Base-by-base conservation (phyloP, 2,888 invertebrate genomes). In the Euproctis similis region DNA sequence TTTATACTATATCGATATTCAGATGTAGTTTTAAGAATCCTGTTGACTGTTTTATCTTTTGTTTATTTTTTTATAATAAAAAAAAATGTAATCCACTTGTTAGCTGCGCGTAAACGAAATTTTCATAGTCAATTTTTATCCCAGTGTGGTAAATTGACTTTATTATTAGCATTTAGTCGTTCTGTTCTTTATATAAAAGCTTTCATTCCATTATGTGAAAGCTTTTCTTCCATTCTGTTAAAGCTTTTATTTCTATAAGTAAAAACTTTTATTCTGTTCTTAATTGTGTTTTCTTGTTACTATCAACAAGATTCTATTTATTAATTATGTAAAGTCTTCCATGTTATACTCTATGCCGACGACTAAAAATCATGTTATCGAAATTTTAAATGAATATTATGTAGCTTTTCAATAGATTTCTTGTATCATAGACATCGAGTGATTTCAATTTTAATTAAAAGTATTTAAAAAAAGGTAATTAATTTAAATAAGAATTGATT, bases 1-100 rank as follows among this genome's bases (percentile, higher is more conserved):
- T 70, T 69, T 82, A 75, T 76, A 78, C 67, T 67, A 62, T 77
- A 74, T n/a, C n/a, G n/a, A n/a, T n/a, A n/a, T n/a, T n/a, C n/a
- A n/a, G n/a, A n/a, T n/a, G n/a, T n/a, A n/a, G n/a, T n/a, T n/a
- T 38, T 44, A 53, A 51, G 49, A 63, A 54, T 59, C 63, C 64
- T 75, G 65, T 71, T 70, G 46, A 55, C 53, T 57, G 56, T 59
- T 59, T 59, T 63, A 61, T 61, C 57, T 63, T 67, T 62, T 51
- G 40, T 51, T 61, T 61, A 46, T 57, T 24, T 18, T 26, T 16
- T 40, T 36, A 58, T 57, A 48, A 58, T 53, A 50, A 47, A 38
- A 40, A 45, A 34, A 46, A 52, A 42, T 53, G 27, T 55, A 55
- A 27, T 55, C 59, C 63, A 57, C 56, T 61, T 56, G 50, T 55